Evolutionary conservation across 2,797 vertebrate genomes (phyloP).

Genomic region (Taenioides sp.): DNA sequence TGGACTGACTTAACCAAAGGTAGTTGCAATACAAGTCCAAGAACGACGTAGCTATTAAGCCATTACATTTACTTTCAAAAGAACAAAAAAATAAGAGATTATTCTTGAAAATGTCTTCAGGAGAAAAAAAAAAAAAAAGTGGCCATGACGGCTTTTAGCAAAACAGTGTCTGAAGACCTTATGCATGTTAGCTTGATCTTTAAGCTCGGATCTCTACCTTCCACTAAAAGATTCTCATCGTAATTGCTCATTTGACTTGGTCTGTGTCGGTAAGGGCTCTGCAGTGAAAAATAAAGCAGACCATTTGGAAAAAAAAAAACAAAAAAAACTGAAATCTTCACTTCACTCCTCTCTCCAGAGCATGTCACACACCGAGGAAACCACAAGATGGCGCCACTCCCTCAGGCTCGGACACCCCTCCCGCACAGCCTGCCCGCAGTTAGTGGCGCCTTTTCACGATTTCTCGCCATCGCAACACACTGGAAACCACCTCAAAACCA

Average conservation of each 20-base stretch:
- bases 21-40: slow-evolving; percentile 75
- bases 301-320: slow-evolving; percentile 32
- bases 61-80: slow-evolving; percentile 70
- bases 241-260: slow-evolving; percentile 67
- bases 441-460: slow-evolving; percentile 49
- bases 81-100: slow-evolving; percentile 53
- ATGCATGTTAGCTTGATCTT: slow-evolving; percentile 82
- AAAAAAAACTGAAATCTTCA: slow-evolving; percentile 29
- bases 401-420: slow-evolving; percentile 47
- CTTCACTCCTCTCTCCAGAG: slow-evolving; percentile 30
- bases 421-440: slow-evolving; percentile 54
- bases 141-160: slow-evolving; percentile 68
- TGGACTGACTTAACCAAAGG: slow-evolving; percentile 80
- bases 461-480: slow-evolving; percentile 66
- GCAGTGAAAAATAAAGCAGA: slow-evolving; percentile 73
- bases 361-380: slow-evolving; percentile 34
- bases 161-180: slow-evolving; percentile 76
- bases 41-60: slow-evolving; percentile 74
- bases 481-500: slow-evolving; percentile 64
- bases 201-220: slow-evolving; percentile 74
- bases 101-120: slow-evolving; percentile 69
- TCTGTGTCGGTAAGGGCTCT: slow-evolving; percentile 77
- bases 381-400: slow-evolving; percentile 60
- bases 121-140: slow-evolving; percentile 55
- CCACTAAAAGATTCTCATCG: slow-evolving; percentile 58